Evolutionary conservation across 2,113 vertebrate genomes (phyloP).

Genomic region (Indicator maculatus): DNA sequence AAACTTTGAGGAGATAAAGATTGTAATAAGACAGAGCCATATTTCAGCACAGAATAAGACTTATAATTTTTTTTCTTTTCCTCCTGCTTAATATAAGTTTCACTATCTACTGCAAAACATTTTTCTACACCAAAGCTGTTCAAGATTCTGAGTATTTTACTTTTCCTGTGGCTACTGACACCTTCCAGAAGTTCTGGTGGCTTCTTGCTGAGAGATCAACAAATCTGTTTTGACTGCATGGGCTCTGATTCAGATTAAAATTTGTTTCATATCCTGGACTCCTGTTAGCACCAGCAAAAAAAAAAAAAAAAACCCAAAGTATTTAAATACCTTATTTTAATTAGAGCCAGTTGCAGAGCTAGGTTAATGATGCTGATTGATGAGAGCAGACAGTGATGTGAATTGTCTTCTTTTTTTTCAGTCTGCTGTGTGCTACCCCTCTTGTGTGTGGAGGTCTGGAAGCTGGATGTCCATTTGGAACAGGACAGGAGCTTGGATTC

Average conservation of each 20-base stretch:
- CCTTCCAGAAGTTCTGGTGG: not conserved
- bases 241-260: not conserved
- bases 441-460: not conserved
- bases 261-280: not conserved
- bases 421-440: not conserved
- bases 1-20: not conserved
- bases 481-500: not conserved
- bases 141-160: not conserved
- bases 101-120: not conserved
- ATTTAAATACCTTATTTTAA: not conserved
- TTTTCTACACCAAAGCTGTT: not conserved
- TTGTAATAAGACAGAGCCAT: conserved; percentile 10
- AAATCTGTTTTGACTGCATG: not conserved
- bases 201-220: not conserved
- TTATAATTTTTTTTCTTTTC: not conserved
- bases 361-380: not conserved
- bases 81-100: not conserved
- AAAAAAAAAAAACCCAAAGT: not conserved
- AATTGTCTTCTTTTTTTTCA: not conserved
- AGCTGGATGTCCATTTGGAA: not conserved
- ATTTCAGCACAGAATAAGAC: conserved; percentile 25
- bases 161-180: not conserved
- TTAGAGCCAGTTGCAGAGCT: not conserved
- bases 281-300: not conserved
- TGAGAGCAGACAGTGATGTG: not conserved